Evolutionary conservation across 2,888 invertebrate genomes (phyloP), one percentile per base, ranked within the genome.

Genomic region (Sarcophaga rosellei): DNA sequence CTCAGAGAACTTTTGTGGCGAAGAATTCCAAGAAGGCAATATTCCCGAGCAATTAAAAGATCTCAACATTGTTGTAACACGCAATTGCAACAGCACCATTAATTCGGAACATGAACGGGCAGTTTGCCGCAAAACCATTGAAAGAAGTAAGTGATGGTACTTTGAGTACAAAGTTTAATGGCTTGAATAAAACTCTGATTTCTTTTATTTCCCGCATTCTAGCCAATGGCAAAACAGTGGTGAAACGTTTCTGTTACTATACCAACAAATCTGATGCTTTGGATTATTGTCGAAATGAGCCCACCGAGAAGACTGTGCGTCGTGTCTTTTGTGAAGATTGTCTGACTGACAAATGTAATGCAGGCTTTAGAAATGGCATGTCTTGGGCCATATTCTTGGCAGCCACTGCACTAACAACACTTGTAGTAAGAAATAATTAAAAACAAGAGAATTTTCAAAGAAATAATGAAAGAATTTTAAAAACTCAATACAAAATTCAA

Each of bases 211-310:
- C 4, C 5, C 17, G 0, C 5, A 8, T 72, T 75, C 2, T 69
- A 92, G 92, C 80, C 35, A 90, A 93, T 88, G 93, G 92, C 65
- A 90, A 91, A 69, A 77, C 85, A 0, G 85, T 91, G 0, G 92
- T 91, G 11, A 93, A 92, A 75, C 93, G 92, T 25, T 93, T 92
- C 87, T 92, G 92, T 79, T 93, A 92, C 88, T 93, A 92, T 86
- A 92, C 92, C 88, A 92, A 92, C 82, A 92, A 92, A 76, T 91
- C 92, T 21, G 92, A 93, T 85, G 89, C 91, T 0, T 79, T 92
- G 73, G 89, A 91, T 47, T 88, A 90, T 44, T 92, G 92, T 89
- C 90, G 89, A 47, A 77, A 85, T 44, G 88, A 91, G 68, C 88
- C 91, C 35, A 90, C 91, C 59, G 92, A 92, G 85, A 91, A 90